Conservation (phyloP, 2,797 vertebrate species). For the Tenualosa ilisha region DNA sequence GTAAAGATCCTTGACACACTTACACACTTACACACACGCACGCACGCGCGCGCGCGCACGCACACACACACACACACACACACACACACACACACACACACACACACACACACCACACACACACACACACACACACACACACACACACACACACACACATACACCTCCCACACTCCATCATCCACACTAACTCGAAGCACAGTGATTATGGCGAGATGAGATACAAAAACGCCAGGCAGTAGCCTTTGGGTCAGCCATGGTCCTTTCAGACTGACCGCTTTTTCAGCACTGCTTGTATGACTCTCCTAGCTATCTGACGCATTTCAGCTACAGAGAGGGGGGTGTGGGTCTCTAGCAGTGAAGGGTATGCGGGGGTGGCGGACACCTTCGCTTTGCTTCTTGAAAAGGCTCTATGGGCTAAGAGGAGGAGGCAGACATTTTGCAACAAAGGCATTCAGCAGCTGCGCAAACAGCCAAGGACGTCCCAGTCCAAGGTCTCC, state of each 20-base stretch:
- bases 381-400: background rate
- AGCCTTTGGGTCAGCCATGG: background rate
- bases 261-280: background rate
- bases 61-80: background rate
- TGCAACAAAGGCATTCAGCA: background rate
- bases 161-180: background rate
- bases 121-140: background rate
- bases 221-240: background rate
- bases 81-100: background rate
- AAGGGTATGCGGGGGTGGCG: background rate
- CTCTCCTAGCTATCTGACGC: background rate
- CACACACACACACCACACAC: background rate
- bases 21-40: background rate
- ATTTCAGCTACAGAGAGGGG: background rate
- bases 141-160: background rate
- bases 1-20: background rate
- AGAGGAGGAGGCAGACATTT: constrained; percentile 2
- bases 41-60: background rate
- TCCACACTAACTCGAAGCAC: background rate
- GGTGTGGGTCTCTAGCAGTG: background rate
- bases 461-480: background rate
- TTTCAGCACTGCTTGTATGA: background rate
- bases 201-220: background rate
- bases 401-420: background rate
- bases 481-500: background rate